These are phyloP conservation scores for Drosophila sturtevanti DNA, from an alignment of 1,140 invertebrate species.

Conservation along the genomic window DNA sequence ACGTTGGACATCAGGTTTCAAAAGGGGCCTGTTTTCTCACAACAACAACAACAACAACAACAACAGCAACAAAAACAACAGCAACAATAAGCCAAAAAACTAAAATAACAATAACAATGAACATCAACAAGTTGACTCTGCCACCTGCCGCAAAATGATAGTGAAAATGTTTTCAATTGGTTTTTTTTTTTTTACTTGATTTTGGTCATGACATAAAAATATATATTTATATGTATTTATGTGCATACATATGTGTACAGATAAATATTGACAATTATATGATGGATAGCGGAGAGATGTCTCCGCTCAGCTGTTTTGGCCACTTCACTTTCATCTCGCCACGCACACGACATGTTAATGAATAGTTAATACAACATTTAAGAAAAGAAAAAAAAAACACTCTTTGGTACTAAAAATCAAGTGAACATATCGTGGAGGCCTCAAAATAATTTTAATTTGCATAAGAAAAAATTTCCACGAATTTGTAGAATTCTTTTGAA, in stretches of 20 bases:
- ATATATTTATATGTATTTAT: conserved; percentile 42
- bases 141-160: conserved; percentile 65
- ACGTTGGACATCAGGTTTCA: conserved; percentile 31
- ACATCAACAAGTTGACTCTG: conserved; percentile 16
- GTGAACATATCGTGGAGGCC: background rate
- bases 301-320: conserved; percentile 33
- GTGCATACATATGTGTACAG: conserved; percentile 19
- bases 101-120: conserved; percentile 54
- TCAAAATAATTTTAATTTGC: background rate
- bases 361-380: conserved; percentile 21
- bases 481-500: no score
- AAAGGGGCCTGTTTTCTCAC: conserved; percentile 46
- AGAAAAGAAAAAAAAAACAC: no score
- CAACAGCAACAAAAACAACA: conserved; percentile 39
- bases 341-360: conserved; percentile 44
- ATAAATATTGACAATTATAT: conserved; percentile 44
- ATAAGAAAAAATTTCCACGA: background rate
- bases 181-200: conserved; percentile 42
- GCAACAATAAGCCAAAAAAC: conserved; percentile 35
- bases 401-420: conserved; percentile 2
- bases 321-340: conserved; percentile 47
- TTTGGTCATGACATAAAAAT: conserved; percentile 75
- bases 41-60: conserved; percentile 36
- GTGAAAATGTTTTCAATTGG: conserved; percentile 67
- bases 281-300: conserved; percentile 24